Conservation (phyloP, 2,888 invertebrate species). For the Sminthurides aquaticus region DNA sequence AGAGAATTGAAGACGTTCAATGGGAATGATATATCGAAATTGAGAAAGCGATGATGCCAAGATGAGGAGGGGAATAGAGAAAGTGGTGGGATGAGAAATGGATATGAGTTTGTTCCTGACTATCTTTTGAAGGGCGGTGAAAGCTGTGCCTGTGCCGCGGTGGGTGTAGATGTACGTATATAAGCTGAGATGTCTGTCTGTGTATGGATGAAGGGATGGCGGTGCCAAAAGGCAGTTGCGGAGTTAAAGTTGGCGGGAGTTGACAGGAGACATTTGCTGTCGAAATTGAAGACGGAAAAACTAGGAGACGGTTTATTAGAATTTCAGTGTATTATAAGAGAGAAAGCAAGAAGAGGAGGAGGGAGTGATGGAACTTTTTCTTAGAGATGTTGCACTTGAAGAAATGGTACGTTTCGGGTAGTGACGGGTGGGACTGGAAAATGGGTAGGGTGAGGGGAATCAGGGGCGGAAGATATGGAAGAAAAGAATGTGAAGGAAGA, state of each 20-base stretch:
- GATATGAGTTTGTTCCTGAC: not conserved
- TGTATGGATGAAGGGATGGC: too few relatives aligned
- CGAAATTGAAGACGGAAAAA: not conserved
- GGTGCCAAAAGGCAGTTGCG: too few relatives aligned
- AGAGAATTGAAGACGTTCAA: too few relatives aligned
- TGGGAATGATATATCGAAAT: not conserved
- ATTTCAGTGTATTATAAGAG: not conserved
- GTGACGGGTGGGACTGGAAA: not conserved
- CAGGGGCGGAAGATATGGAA: not conserved
- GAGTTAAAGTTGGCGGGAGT: too few relatives aligned
- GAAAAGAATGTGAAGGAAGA: not conserved
- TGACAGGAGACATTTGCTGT: not conserved
- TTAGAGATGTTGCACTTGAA: too few relatives aligned
- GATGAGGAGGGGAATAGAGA: not conserved
- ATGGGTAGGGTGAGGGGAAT: not conserved
- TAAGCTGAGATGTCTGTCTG: not conserved
- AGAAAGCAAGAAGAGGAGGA: too few relatives aligned
- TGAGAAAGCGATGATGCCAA: not conserved
- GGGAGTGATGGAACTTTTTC: too few relatives aligned
- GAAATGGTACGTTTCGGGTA: not conserved
- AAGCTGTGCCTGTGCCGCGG: not conserved
- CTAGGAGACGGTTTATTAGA: not conserved
- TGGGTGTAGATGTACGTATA: not conserved
- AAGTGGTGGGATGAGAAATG: not conserved
- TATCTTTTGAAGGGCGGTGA: too few relatives aligned